Percentiles rank a stretch among this genome's conserved stretches.
Evolutionary conservation across 2,797 vertebrate genomes (phyloP).

Genomic region (Leptodactylus fallax): DNA sequence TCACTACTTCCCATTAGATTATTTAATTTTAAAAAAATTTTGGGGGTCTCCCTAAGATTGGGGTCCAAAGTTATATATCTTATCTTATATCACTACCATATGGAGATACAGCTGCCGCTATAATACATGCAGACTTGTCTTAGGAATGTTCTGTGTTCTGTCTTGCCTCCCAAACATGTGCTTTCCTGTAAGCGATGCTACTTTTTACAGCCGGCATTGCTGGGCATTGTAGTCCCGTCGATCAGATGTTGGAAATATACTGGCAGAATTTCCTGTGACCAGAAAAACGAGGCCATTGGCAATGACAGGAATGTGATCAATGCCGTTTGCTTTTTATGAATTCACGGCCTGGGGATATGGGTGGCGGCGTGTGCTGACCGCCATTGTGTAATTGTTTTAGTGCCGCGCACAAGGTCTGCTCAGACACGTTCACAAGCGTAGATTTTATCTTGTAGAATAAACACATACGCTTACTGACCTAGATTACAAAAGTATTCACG

Average conservation of each 20-base stretch:
- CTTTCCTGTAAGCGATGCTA: neutral
- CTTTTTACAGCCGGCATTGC: neutral
- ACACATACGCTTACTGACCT: neutral
- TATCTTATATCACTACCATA: too few species aligned
- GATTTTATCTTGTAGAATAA: neutral
- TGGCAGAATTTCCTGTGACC: neutral
- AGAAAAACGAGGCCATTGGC: neutral
- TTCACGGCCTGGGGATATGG: neutral
- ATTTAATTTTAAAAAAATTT: too few species aligned
- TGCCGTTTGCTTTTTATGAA: neutral
- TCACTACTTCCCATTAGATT: too few species aligned
- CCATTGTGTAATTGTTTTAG: neutral
- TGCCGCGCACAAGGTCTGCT: neutral
- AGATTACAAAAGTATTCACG: neutral
- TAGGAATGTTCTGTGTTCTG: neutral
- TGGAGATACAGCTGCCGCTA: neutral
- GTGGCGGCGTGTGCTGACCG: neutral
- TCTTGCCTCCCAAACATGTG: neutral
- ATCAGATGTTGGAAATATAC: neutral
- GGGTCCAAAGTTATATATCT: too few species aligned
- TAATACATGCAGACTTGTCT: neutral
- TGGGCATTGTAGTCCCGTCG: neutral
- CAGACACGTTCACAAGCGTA: neutral
- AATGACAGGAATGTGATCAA: neutral
- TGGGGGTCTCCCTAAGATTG: too few species aligned